phyloP scores from a whole-genome alignment of 2,888 invertebrate genomes.

The Coelogynopora nodosa region DNA sequence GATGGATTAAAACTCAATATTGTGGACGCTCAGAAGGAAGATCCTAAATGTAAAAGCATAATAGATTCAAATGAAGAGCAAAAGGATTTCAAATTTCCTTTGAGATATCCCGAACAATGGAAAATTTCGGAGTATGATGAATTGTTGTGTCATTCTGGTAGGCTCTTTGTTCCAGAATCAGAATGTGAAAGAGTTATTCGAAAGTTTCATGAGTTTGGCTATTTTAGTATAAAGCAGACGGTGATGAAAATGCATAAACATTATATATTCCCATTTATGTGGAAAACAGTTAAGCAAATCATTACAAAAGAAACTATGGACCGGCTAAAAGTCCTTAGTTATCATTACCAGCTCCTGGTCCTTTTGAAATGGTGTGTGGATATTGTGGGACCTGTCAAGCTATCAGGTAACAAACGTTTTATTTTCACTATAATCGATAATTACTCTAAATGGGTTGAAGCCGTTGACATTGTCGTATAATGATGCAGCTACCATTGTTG shows the following conservation, averaged over 20 bases:
- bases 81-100: background rate
- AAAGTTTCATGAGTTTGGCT: slow-evolving; percentile 6
- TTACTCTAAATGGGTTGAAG: slow-evolving; percentile 12
- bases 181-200: background rate
- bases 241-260: background rate
- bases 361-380: background rate
- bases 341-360: background rate
- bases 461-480: background rate
- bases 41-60: background rate
- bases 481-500: background rate
- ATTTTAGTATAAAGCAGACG: background rate
- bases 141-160: background rate
- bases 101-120: background rate
- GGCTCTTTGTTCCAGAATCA: slow-evolving; percentile 20
- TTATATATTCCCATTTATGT: background rate
- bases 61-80: background rate
- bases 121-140: background rate
- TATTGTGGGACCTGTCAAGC: background rate
- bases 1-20: background rate
- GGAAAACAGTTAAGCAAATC: background rate
- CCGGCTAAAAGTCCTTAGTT: background rate
- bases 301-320: background rate
- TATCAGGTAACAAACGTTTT: too few relatives aligned
- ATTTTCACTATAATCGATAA: background rate
- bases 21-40: background rate